These are phyloP conservation scores for Drosophila robusta DNA, from an alignment of 2,888 invertebrate species.

Conservation along the genomic window DNA sequence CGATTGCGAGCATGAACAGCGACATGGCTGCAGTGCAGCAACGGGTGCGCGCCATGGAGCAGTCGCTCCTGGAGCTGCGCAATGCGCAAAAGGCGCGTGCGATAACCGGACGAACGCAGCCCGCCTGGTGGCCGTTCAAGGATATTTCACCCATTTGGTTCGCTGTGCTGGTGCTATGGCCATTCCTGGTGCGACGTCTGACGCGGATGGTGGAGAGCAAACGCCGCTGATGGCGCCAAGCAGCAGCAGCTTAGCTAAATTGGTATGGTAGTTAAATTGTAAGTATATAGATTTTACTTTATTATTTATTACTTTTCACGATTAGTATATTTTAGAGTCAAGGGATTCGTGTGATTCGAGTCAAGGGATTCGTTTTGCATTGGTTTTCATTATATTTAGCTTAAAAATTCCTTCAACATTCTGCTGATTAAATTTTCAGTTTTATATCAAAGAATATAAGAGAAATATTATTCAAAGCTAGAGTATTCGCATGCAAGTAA, in stretches of 20 bases:
- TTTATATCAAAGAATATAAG: too few relatives aligned
- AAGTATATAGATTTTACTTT: constrained; percentile 33
- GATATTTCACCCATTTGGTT: constrained; percentile 86
- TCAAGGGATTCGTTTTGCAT: too few relatives aligned
- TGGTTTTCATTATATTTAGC: too few relatives aligned
- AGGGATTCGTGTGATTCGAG: too few relatives aligned
- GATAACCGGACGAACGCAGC: constrained; percentile 48
- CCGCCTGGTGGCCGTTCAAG: constrained; percentile 88
- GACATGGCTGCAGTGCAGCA: constrained; percentile 82
- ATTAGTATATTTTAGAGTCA: too few relatives aligned
- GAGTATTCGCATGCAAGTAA: too few relatives aligned
- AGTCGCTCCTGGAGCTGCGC: constrained; percentile 76
- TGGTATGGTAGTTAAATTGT: constrained; percentile 69
- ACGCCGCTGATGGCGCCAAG: constrained; percentile 61
- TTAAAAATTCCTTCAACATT: too few relatives aligned
- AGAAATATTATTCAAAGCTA: too few relatives aligned
- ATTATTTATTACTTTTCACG: too few relatives aligned
- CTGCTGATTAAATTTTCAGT: too few relatives aligned
- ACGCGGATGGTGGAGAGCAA: constrained; percentile 59
- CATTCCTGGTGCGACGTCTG: constrained; percentile 79
- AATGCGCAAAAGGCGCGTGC: constrained; percentile 42
- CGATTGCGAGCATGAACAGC: constrained; percentile 82
- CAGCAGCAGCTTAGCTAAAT: constrained; percentile 21
- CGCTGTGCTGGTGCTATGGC: constrained; percentile 83
- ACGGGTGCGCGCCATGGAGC: constrained; percentile 80